Evolutionary conservation across 2,888 invertebrate genomes (phyloP).

Genomic region (Autographa gamma): DNA sequence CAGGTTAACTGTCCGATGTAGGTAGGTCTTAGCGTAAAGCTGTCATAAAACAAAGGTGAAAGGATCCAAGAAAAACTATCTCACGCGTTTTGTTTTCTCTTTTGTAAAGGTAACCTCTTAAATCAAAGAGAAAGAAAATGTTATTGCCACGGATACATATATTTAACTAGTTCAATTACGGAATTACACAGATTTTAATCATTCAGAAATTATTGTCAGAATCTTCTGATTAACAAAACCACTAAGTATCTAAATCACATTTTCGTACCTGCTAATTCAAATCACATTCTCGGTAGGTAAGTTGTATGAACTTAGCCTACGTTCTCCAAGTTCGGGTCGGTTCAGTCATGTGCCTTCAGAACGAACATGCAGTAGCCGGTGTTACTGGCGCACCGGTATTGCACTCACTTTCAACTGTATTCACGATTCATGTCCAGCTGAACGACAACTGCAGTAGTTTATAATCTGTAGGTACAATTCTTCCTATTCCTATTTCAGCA

Average conservation of each 20-base stretch:
- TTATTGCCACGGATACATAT: no score
- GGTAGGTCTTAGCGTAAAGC: background rate
- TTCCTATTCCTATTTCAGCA: no score
- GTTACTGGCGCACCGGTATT: background rate
- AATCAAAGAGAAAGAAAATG: background rate
- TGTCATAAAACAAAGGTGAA: background rate
- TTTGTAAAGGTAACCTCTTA: background rate
- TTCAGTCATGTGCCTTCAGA: background rate
- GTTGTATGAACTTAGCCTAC: background rate
- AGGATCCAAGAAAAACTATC: background rate
- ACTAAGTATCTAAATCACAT: no score
- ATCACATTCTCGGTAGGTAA: no score
- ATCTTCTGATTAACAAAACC: no score
- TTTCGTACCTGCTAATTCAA: no score
- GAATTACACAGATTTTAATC: no score
- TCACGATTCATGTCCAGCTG: background rate
- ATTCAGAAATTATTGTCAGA: no score
- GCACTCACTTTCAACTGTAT: constrained; percentile 5
- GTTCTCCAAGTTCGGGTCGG: background rate
- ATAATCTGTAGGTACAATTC: background rate
- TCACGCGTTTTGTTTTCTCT: background rate
- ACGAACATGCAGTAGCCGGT: background rate
- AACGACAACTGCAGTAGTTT: background rate
- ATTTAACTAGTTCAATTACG: background rate
- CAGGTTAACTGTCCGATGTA: background rate